Percentiles rank a stretch among this genome's conserved stretches.
Evolutionary conservation across 1,140 invertebrate species (phyloP).

Genomic region (Panagrolaimus sp.): DNA sequence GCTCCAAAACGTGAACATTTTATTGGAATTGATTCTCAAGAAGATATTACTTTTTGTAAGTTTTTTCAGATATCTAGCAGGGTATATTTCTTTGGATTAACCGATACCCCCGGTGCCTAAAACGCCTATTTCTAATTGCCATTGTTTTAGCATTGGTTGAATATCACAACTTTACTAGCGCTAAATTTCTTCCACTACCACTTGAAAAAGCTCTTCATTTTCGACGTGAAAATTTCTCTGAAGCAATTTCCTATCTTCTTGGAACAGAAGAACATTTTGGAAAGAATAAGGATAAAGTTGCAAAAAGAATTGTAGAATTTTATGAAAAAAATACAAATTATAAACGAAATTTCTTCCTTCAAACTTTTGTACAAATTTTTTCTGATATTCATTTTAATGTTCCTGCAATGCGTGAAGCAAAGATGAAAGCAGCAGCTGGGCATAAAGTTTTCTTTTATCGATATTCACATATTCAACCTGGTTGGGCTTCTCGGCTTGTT

Average conservation of each 20-base stretch:
- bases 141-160: too few relatives aligned
- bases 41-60: too few relatives aligned
- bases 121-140: too few relatives aligned
- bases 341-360: not conserved
- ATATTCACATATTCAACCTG: not conserved
- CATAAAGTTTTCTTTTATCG: not conserved
- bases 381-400: slow-evolving; percentile 3
- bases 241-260: not conserved
- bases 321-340: not conserved
- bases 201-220: not conserved
- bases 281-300: not conserved
- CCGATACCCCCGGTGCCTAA: too few relatives aligned
- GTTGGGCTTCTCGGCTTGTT: not conserved
- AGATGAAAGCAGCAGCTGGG: not conserved
- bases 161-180: not conserved
- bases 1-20: not conserved
- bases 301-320: not conserved
- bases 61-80: too few relatives aligned
- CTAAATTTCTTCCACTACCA: not conserved
- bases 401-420: not conserved
- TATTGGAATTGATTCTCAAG: not conserved
- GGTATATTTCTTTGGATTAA: too few relatives aligned
- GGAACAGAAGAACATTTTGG: slow-evolving; percentile 1
- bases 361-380: not conserved
- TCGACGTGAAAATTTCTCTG: not conserved